A percentile compares a stretch with the other conserved stretches of the same genome.
Conservation (phyloP, 92 coral and sea anemone genomes). For the Desmophyllum pertusum region DNA sequence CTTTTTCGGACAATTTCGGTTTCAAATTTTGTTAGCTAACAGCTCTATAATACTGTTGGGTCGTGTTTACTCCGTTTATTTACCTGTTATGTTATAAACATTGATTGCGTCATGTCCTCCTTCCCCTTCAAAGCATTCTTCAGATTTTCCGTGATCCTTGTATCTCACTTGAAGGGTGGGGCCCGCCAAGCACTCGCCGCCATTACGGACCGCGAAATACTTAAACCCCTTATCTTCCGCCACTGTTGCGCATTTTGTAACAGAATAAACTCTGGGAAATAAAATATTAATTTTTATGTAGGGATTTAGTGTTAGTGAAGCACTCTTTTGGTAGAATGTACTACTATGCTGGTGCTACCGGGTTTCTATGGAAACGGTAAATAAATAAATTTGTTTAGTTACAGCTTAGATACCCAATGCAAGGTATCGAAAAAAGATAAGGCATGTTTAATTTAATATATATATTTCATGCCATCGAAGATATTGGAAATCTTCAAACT, state of each 20-base stretch:
- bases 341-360: not conserved
- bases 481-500: not conserved
- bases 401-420: not conserved
- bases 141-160: conserved; percentile 63
- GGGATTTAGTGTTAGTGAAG: not conserved
- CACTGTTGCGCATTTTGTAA: conserved; percentile 83
- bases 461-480: not conserved
- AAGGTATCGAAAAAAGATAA: not conserved
- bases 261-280: conserved; percentile 69
- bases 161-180: conserved; percentile 28
- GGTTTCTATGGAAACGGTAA: not conserved
- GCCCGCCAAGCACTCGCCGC: conserved; percentile 89
- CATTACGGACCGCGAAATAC: conserved; percentile 80
- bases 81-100: conserved; percentile 87
- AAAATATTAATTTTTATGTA: no score
- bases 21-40: no score
- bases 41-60: no score
- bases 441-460: not conserved
- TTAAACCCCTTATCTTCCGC: conserved; percentile 62
- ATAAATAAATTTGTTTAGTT: not conserved
- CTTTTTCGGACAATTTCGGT: no score
- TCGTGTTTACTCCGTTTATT: not conserved
- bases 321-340: not conserved
- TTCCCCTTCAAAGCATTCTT: conserved; percentile 75
- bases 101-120: conserved; percentile 82